These are phyloP conservation scores for Decapterus maruadsi DNA, from an alignment of 2,797 vertebrate genomes.

Conservation along the genomic window DNA sequence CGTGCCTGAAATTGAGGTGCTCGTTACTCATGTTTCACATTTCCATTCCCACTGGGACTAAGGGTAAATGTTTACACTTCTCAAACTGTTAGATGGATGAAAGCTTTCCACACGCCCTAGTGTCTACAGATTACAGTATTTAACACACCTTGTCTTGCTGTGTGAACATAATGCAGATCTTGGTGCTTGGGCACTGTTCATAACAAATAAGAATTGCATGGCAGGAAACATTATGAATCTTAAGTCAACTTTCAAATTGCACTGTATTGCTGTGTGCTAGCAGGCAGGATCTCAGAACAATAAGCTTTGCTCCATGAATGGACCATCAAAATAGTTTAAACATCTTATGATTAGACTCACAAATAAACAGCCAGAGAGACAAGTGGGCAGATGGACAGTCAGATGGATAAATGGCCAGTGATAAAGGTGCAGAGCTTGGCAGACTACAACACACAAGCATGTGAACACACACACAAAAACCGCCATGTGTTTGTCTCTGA, in stretches of 20 bases:
- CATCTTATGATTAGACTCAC: slow-evolving; percentile 20
- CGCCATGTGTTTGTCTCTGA: slow-evolving; percentile 16
- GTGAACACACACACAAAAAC: background rate
- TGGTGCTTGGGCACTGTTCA: background rate
- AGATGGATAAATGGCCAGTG: slow-evolving; percentile 48
- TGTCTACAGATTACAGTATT: background rate
- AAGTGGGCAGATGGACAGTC: slow-evolving; percentile 51
- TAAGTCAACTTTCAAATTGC: background rate
- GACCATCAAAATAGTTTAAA: slow-evolving; percentile 33
- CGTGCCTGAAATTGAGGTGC: background rate
- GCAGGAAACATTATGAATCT: background rate
- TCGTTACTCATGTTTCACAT: background rate
- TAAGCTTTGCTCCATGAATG: slow-evolving; percentile 13
- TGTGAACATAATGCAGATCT: background rate
- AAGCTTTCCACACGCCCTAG: background rate
- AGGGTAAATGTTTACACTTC: background rate
- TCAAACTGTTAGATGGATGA: background rate
- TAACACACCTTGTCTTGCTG: background rate
- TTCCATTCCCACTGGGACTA: background rate
- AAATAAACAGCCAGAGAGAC: slow-evolving; percentile 26
- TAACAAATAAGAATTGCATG: background rate
- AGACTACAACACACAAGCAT: slow-evolving; percentile 25
- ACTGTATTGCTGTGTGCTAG: background rate
- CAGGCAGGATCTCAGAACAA: background rate
- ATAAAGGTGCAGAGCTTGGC: slow-evolving; percentile 50